Base-by-base conservation (phyloP, 1,140 invertebrate species). In the Penaeus indicus region DNA sequence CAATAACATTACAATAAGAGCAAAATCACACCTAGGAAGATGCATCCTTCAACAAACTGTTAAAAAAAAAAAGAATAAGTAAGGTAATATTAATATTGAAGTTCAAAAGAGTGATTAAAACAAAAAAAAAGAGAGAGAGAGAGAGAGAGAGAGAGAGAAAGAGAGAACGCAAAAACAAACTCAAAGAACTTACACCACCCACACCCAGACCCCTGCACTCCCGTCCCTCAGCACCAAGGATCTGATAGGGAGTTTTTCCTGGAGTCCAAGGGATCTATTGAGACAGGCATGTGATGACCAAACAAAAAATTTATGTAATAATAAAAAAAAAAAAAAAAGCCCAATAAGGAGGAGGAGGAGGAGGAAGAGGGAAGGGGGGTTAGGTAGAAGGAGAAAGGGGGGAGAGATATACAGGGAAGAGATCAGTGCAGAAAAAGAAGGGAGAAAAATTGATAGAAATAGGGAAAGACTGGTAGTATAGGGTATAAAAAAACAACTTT, bases 231-330 rank as follows among this genome's bases (percentile, higher is more conserved):
- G 82, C 82, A 84, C 64, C 82, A 84, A 84, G 38, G 13, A 67
- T 69, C 82, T 67, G 82, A 67, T 67, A 84, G 82, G 62, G 63
- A 84, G 38, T 62, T 54, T 84, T 67, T 84, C 82, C 64, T 84
- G 62, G 42, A 42, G 47, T 84, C 82, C 42, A 64, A n/a, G 32
- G 82, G 69, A 69, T 84, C 82, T 84, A 84, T 64, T 84, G 82
- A 67, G 82, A 84, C 82, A 84, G 82, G 60, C 82, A 84, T 84
- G 82, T 38, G 82, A 64, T 84, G 82, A 84, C 82, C 82, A 67
- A 42, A 84, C 47, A 84, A 38, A 67, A 25, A 62, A 13, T 63
- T 63, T 25, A 83, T 83, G n/a, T 19, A 64, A 11, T 64, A 13
- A 78, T 10, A 79, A 79, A 22, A 69, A 32, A 69, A 84, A 78